These are phyloP conservation scores for Lasiurus borealis DNA, from an alignment of 2,113 vertebrate genomes.

Conservation along the genomic window DNA sequence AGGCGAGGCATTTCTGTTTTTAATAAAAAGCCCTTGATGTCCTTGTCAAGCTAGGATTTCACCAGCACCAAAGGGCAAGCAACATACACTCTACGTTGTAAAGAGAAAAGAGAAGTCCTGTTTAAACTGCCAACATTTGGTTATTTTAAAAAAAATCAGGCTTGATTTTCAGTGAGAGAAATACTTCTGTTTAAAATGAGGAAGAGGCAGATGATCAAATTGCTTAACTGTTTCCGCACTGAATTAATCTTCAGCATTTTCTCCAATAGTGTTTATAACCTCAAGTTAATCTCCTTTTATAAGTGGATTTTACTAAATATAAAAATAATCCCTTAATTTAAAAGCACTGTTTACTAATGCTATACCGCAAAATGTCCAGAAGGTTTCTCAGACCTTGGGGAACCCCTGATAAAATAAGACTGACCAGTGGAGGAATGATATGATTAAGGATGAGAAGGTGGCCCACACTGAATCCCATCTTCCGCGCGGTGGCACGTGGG, in stretches of 20 bases:
- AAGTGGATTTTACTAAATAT: conserved; percentile 40
- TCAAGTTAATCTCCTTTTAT: neutral
- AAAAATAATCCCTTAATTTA: conserved; percentile 4
- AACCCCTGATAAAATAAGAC: neutral
- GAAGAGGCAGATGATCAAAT: neutral
- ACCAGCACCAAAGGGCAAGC: conserved; percentile 14
- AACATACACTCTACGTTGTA: neutral
- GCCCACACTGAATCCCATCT: neutral
- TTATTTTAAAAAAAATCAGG: neutral
- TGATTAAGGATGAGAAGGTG: neutral
- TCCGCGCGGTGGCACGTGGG: fast-evolving
- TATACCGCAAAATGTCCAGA: neutral
- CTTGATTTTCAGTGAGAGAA: neutral
- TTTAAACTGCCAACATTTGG: neutral
- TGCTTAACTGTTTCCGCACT: neutral
- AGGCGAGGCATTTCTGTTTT: conserved; percentile 18
- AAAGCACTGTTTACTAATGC: neutral
- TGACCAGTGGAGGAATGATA: neutral
- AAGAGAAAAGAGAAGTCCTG: neutral
- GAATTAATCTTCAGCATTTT: conserved; percentile 15
- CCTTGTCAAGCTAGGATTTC: neutral
- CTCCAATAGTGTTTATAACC: neutral
- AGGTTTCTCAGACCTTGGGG: neutral
- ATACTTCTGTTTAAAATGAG: conserved; percentile 39
- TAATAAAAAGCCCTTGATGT: conserved; percentile 2